Evolutionary conservation across 2,888 invertebrate species (phyloP), one percentile per base, ranked within the genome.

Genomic region (Fragum whitleyi): DNA sequence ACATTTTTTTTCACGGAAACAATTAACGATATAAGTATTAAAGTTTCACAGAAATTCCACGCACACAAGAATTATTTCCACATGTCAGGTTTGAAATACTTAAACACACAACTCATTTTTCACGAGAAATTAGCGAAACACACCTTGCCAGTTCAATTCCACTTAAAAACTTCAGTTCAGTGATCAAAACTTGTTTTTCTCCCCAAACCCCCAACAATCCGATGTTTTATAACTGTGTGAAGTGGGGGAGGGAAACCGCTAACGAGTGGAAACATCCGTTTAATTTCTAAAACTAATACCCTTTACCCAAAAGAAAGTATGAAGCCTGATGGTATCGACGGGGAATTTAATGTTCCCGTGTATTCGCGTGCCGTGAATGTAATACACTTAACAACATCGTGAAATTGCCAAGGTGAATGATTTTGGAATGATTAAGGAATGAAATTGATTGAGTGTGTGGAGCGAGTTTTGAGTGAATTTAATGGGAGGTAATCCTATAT

Each of bases 111-210:
- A 47, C 47, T 47, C 47, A 47, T 57, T 26, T 57, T 26, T 57
- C 57, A 26, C 57, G 14, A 23, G 28, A 28, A 28, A 57, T 28
- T 28, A 14, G 23, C 26, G 28, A 57, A 57, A 23, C 57, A 28
- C 57, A 26, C 26, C 28, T 23, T 57, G 57, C 26, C 26, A 26
- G 21, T 16, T 14, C 11, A 29, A 9, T 19, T n/a, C 11, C 6
- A 16, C 11, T 7, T 62, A n/a, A 32, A 32, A 57, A 57, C 57
- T 26, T n/a, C 36, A 36, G 62, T 21, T 9, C 5, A 65, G 36
- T 9, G 65, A 65, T 65, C 42, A 65, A 65, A 65, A 65, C 65
- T 65, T 65, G 65, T 65, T 42, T 42, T 23, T 65, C 42, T 5
- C 42, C 39, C 16, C 39, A 65, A 65, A 39, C 36, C 39, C n/a